phyloP scores from a whole-genome alignment of 2,888 invertebrate genomes.

The Athalia circularis region DNA sequence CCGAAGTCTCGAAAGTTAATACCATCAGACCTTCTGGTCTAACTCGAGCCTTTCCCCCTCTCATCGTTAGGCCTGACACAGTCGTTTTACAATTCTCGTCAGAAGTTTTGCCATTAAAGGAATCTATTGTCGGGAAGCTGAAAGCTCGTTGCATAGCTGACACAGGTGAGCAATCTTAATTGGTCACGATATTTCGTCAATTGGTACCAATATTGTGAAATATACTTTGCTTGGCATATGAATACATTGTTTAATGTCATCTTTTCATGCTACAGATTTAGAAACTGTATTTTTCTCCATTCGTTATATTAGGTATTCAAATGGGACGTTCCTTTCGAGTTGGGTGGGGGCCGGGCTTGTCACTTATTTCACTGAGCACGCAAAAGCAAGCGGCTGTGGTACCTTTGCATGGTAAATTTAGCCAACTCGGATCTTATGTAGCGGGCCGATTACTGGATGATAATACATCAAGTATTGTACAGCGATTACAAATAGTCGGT shows the following conservation, averaged over 20 bases:
- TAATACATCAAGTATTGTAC: constrained; percentile 67
- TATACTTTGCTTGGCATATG: not conserved
- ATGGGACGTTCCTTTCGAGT: constrained; percentile 81
- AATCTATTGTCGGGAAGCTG: constrained; percentile 63
- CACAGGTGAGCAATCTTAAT: constrained; percentile 52
- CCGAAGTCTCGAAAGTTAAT: constrained; percentile 7
- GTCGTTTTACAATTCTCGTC: constrained; percentile 72
- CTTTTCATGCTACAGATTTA: not conserved
- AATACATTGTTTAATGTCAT: not conserved
- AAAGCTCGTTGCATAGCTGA: constrained; percentile 66
- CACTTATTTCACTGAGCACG: constrained; percentile 77
- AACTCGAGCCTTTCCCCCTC: constrained; percentile 52
- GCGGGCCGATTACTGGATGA: constrained; percentile 66
- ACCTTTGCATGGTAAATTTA: constrained; percentile 72
- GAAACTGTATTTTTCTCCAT: not conserved
- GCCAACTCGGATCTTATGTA: constrained; percentile 63
- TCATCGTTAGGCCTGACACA: constrained; percentile 73
- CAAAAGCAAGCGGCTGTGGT: constrained; percentile 69
- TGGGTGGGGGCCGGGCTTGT: constrained; percentile 84
- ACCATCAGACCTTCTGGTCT: constrained; percentile 9
- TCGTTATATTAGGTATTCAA: constrained; percentile 60
- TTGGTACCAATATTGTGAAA: not conserved
- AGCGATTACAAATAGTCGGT: constrained; percentile 69
- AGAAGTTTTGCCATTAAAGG: constrained; percentile 71
- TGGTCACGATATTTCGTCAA: not conserved